phyloP scores from a whole-genome alignment of 2,113 vertebrate genomes.

The Xenopus borealis region DNA sequence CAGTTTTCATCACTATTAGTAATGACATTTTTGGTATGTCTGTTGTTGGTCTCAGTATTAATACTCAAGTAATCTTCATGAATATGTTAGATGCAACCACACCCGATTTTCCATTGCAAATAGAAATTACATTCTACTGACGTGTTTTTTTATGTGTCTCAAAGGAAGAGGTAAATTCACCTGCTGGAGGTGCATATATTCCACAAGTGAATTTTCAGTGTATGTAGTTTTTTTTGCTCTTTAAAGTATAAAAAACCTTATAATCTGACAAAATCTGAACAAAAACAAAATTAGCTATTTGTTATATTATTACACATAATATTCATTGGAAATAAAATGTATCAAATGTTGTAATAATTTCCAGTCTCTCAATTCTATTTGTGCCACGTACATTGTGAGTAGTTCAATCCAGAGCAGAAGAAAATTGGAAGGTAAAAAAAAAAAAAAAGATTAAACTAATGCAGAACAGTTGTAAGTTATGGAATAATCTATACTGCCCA shows the following conservation, averaged over 20 bases:
- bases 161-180: no score
- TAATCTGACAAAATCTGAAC: conserved; percentile 66
- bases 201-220: no score
- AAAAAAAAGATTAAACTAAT: conserved; percentile 64
- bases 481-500: conserved; percentile 56
- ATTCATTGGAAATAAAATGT: conserved; percentile 58
- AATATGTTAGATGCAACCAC: no score
- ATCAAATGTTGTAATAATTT: conserved; percentile 63
- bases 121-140: no score
- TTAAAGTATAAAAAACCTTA: conserved; percentile 54
- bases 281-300: conserved; percentile 68
- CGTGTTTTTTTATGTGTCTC: no score
- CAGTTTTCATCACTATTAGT: no score
- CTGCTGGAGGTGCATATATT: no score
- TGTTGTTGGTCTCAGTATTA: no score
- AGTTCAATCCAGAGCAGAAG: conserved; percentile 52
- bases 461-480: conserved; percentile 59
- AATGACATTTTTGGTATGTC: no score
- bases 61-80: no score
- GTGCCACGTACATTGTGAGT: conserved; percentile 48
- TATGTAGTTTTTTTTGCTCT: no score
- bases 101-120: no score
- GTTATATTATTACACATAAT: conserved; percentile 64
- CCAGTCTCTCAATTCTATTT: conserved; percentile 58
- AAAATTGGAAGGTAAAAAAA: conserved; percentile 54